A percentile compares a stretch with the other conserved stretches of the same genome.
Evolutionary conservation across 2,113 vertebrate genomes (phyloP).

Genomic region (Pelobates fuscus): DNA sequence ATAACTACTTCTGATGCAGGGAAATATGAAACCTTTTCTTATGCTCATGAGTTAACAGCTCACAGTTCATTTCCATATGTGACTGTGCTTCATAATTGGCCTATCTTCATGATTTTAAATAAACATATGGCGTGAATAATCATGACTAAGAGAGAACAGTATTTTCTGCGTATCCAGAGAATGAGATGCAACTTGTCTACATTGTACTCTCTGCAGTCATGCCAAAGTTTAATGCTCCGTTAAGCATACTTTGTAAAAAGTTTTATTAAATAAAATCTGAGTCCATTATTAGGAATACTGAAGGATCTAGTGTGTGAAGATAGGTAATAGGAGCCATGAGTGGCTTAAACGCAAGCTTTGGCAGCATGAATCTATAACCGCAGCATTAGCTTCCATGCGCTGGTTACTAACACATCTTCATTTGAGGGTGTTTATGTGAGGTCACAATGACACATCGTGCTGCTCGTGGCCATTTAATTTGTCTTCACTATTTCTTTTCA

Average conservation of each 20-base stretch:
- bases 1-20: too few species aligned
- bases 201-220: too few species aligned
- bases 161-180: too few species aligned
- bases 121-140: too few species aligned
- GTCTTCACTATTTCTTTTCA: slow-evolving; percentile 23
- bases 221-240: slow-evolving; percentile 5
- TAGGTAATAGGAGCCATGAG: background rate
- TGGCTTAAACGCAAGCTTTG: slow-evolving; percentile 16
- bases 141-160: too few species aligned
- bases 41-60: too few species aligned
- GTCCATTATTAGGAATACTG: background rate
- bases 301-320: background rate
- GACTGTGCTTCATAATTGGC: too few species aligned
- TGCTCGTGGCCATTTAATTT: slow-evolving; percentile 27
- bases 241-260: slow-evolving; percentile 1
- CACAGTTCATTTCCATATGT: too few species aligned
- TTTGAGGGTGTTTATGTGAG: slow-evolving; percentile 33
- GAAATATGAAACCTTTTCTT: too few species aligned
- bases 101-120: too few species aligned
- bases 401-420: background rate
- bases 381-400: slow-evolving; percentile 13
- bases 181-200: too few species aligned
- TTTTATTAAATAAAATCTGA: slow-evolving; percentile 18
- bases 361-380: slow-evolving; percentile 12
- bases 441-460: slow-evolving; percentile 3